A percentile compares a stretch with the other conserved stretches of the same genome.
Conservation (phyloP, 2,888 invertebrate species). For the Acleris emargana region DNA sequence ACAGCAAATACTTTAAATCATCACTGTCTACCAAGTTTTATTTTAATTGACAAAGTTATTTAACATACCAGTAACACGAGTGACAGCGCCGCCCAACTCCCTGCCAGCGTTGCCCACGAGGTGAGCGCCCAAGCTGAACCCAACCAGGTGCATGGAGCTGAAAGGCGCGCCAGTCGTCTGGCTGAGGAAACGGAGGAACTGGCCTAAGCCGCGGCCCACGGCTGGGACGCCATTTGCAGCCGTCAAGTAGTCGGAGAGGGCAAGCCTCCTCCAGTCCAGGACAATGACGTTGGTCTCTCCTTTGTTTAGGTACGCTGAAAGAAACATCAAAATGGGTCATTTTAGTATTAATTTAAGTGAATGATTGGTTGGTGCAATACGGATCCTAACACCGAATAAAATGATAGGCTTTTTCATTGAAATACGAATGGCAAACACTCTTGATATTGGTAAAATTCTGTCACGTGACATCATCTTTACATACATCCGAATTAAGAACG, state of each 20-base stretch:
- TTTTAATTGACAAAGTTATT: too few relatives aligned
- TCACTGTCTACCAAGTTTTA: too few relatives aligned
- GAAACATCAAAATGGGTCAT: too few relatives aligned
- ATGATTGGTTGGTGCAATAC: too few relatives aligned
- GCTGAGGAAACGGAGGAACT: slow-evolving; percentile 64
- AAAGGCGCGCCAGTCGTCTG: slow-evolving; percentile 54
- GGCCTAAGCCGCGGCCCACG: slow-evolving; percentile 67
- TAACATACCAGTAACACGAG: slow-evolving; percentile 65
- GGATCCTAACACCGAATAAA: too few relatives aligned
- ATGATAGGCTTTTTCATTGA: too few relatives aligned
- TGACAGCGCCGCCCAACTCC: slow-evolving; percentile 58
- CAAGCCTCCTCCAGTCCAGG: slow-evolving; percentile 68
- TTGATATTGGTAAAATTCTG: too few relatives aligned
- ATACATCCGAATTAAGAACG: too few relatives aligned
- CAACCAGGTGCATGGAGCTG: slow-evolving; percentile 66
- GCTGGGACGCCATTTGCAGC: slow-evolving; percentile 63
- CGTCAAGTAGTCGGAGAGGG: slow-evolving; percentile 54
- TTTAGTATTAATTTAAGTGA: too few relatives aligned
- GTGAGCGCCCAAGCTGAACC: slow-evolving; percentile 79
- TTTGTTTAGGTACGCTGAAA: slow-evolving; percentile 56
- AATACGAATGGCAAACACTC: too few relatives aligned
- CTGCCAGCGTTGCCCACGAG: slow-evolving; percentile 71
- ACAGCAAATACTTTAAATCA: too few relatives aligned
- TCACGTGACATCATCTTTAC: too few relatives aligned
- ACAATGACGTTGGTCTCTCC: slow-evolving; percentile 67